Conservation (phyloP, 1,140 invertebrate species). For the Campoletis sonorensis region DNA sequence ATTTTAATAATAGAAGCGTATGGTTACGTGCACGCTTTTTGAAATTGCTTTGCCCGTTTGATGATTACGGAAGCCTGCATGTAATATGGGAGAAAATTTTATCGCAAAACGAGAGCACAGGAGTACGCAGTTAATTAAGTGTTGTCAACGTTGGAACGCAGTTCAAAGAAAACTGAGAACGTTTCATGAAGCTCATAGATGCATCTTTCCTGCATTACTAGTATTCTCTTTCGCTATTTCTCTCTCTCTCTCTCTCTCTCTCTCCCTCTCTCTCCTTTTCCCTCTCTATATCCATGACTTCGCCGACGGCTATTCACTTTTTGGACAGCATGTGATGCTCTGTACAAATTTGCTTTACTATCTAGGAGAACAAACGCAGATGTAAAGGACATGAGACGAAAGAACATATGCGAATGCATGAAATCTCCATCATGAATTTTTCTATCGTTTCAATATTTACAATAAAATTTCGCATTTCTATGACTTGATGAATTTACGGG, state of each 20-base stretch:
- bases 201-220: not conserved
- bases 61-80: not conserved
- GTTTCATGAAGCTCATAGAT: not conserved
- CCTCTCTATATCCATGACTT: no score
- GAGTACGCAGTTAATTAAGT: slow-evolving; percentile 5
- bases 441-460: no score
- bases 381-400: not conserved
- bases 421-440: no score
- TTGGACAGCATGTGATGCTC: not conserved
- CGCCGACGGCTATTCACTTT: no score
- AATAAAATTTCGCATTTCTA: no score
- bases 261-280: not conserved
- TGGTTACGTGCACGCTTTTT: no score
- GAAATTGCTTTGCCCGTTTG: not conserved
- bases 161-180: not conserved
- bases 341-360: not conserved
- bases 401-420: no score
- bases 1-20: not conserved
- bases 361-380: not conserved
- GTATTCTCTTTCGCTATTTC: not conserved
- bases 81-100: not conserved
- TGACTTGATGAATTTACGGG: no score
- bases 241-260: not conserved
- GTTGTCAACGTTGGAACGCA: not conserved
- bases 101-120: not conserved